Evolutionary conservation across 2,113 vertebrate genomes (phyloP).

Genomic region (Pachyramphus minor): DNA sequence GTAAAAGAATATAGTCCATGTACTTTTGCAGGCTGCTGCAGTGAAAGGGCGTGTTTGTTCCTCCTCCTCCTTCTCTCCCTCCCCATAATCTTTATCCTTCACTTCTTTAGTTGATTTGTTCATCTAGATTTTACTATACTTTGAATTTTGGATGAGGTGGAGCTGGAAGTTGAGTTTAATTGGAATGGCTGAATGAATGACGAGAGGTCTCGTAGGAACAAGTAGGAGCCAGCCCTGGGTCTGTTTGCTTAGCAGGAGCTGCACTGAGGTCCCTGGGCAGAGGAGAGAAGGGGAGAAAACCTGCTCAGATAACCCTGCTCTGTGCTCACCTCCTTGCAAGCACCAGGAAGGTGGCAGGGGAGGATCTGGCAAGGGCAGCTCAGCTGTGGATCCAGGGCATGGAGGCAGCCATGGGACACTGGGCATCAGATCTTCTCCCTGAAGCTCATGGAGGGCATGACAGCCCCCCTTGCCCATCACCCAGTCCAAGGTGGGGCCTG

Average conservation of each 20-base stretch:
- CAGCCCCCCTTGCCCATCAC: neutral
- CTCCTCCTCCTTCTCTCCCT: neutral
- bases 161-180: neutral
- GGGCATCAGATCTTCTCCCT: neutral
- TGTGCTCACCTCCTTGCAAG: accelerated
- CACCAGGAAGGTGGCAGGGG: accelerated
- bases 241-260: neutral
- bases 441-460: accelerated
- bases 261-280: neutral
- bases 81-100: neutral
- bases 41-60: neutral
- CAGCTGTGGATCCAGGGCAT: neutral
- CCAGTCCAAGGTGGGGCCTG: accelerated
- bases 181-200: neutral
- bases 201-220: neutral
- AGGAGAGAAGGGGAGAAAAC: neutral
- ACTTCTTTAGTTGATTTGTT: neutral
- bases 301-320: neutral
- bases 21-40: neutral
- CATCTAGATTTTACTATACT: neutral
- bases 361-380: neutral
- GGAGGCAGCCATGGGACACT: neutral
- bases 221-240: neutral
- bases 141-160: neutral
- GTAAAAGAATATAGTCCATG: neutral